A percentile compares a stretch with the other conserved stretches of the same genome.
phyloP scores from a whole-genome alignment of 2,797 vertebrate genomes.

The Anisognathus igniventris region DNA sequence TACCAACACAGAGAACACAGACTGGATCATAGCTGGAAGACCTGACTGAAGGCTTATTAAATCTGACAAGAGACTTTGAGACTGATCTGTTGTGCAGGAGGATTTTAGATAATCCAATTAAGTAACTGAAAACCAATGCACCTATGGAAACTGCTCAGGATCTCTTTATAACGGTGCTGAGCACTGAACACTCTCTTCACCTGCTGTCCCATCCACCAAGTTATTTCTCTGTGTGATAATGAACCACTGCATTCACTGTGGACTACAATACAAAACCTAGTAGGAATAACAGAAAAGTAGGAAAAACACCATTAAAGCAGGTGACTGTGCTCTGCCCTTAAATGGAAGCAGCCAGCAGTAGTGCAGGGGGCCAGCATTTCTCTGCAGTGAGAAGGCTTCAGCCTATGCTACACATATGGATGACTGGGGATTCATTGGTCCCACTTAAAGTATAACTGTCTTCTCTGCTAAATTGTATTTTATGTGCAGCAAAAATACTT shows the following conservation, averaged over 20 bases:
- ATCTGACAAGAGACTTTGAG: not conserved
- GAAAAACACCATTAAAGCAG: not conserved
- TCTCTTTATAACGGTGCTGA: not conserved
- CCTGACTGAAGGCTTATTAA: not conserved
- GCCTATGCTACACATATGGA: rapidly evolving
- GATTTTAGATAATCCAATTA: not conserved
- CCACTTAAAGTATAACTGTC: not conserved
- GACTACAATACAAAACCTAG: not conserved
- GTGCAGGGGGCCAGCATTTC: not conserved
- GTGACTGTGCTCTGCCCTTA: not conserved
- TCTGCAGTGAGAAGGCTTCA: not conserved
- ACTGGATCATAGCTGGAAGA: not conserved
- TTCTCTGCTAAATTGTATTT: not conserved
- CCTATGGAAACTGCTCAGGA: not conserved
- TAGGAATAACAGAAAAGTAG: not conserved
- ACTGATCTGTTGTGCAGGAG: not conserved
- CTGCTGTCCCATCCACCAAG: not conserved
- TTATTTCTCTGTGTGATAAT: not conserved
- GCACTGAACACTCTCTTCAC: not conserved
- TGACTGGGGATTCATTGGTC: not conserved
- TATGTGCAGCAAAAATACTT: not conserved
- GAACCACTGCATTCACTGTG: not conserved
- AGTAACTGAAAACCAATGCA: not conserved
- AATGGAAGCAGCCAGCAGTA: not conserved
- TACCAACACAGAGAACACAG: not conserved